These are phyloP conservation scores for Pelecanoides urinatrix DNA, from an alignment of 2,113 vertebrate species.

Conservation along the genomic window DNA sequence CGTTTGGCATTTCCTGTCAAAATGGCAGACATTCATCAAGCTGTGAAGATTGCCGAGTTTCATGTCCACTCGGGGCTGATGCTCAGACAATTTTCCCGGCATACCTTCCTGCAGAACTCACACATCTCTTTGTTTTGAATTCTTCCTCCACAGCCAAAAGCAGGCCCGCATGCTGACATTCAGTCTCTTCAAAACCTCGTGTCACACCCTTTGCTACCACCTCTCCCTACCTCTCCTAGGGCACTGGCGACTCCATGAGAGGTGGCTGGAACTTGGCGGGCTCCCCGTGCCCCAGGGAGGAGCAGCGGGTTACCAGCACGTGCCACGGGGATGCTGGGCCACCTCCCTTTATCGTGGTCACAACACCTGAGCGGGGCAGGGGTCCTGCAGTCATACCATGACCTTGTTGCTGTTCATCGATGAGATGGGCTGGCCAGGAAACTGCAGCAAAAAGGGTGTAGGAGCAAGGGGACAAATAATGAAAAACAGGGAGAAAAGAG, in stretches of 20 bases:
- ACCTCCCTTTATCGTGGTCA: not conserved
- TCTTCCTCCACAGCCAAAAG: not conserved
- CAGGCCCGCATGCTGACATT: not conserved
- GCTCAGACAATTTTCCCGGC: not conserved
- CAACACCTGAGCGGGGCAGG: fast-evolving
- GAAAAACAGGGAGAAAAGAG: not conserved
- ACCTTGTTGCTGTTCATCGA: not conserved
- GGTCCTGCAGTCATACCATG: not conserved
- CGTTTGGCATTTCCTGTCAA: slow-evolving; percentile 49
- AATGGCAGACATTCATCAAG: slow-evolving; percentile 33
- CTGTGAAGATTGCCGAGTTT: not conserved
- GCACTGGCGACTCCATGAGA: not conserved
- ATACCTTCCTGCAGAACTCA: fast-evolving
- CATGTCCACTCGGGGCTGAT: not conserved
- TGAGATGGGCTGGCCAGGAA: not conserved
- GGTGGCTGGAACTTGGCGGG: not conserved
- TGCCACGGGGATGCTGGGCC: not conserved
- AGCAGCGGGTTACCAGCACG: fast-evolving
- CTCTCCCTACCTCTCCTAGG: not conserved
- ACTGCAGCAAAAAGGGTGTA: not conserved
- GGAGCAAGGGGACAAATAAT: not conserved
- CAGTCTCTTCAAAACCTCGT: not conserved
- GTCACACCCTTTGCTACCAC: not conserved
- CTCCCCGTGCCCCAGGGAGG: fast-evolving
- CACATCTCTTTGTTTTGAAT: not conserved